Conservation (phyloP, 2,797 vertebrate genomes). For the Crypturellus tataupa region DNA sequence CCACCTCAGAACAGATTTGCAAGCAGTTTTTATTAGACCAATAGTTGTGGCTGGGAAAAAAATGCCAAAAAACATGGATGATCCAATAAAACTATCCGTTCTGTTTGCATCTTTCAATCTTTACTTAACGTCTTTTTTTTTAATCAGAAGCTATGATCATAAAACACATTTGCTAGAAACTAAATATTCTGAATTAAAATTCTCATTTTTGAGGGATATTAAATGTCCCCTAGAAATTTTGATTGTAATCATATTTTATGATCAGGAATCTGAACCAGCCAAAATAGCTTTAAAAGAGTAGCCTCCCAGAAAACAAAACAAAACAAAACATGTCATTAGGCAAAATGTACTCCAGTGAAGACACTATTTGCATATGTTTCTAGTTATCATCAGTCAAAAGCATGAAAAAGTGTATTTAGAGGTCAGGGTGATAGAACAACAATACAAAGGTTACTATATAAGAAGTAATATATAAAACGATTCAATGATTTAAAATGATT, state of each 20-base stretch:
- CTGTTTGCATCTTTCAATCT: neutral
- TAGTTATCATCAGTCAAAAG: constrained; percentile 28
- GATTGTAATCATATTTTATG: neutral
- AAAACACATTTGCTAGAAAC: neutral
- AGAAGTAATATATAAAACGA: neutral
- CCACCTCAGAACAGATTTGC: neutral
- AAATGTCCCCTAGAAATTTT: neutral
- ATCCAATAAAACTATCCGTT: neutral
- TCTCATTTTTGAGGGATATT: neutral
- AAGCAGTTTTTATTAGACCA: neutral
- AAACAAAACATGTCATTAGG: too few species aligned
- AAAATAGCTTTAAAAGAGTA: neutral
- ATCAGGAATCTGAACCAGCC: neutral
- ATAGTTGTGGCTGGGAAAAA: neutral
- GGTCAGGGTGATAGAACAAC: constrained; percentile 33
- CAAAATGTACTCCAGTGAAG: neutral
- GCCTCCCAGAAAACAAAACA: neutral
- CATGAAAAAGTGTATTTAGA: neutral
- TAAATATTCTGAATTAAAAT: neutral
- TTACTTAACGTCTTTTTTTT: neutral
- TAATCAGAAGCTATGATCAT: neutral
- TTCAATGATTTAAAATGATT: neutral
- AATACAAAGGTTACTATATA: constrained; percentile 15
- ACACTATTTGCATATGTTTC: constrained; percentile 46
- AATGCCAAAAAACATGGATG: neutral